Evolutionary conservation across 2,113 vertebrate genomes (phyloP).

Genomic region (Indri indri): DNA sequence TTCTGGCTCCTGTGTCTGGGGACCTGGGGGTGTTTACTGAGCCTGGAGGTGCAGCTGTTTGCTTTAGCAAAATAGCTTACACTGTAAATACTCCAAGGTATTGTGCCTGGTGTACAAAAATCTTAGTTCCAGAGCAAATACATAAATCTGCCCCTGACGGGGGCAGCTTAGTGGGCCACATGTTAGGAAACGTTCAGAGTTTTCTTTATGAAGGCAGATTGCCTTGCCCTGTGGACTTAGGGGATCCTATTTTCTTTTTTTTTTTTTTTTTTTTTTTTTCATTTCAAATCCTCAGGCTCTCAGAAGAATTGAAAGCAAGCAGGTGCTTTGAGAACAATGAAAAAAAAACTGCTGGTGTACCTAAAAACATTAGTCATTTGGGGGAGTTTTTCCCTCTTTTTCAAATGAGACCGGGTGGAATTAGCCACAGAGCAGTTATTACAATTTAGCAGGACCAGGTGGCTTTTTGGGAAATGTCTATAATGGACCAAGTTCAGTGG

Average conservation of each 20-base stretch:
- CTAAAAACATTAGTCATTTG: slow-evolving; percentile 56
- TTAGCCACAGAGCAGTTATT: slow-evolving; percentile 4
- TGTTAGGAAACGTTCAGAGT: slow-evolving; percentile 17
- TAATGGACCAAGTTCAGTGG: background rate
- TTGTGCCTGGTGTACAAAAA: slow-evolving; percentile 60
- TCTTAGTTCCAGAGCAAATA: slow-evolving; percentile 66
- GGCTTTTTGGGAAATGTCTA: background rate
- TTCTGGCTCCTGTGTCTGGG: background rate
- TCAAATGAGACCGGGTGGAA: slow-evolving; percentile 18
- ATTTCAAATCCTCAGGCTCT: slow-evolving; percentile 60
- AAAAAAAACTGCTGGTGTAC: background rate
- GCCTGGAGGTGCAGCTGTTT: slow-evolving; percentile 60
- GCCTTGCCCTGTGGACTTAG: background rate
- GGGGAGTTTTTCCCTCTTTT: slow-evolving; percentile 44
- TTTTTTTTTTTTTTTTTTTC: slow-evolving; percentile 36
- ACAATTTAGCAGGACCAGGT: background rate
- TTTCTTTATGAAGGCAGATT: slow-evolving; percentile 53
- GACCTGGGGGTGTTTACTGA: background rate
- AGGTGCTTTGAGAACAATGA: slow-evolving; percentile 60
- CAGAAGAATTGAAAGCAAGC: slow-evolving; percentile 67
- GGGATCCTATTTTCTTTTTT: slow-evolving; percentile 54
- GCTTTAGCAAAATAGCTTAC: slow-evolving; percentile 57
- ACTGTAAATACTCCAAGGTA: slow-evolving; percentile 56
- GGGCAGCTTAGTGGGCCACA: background rate
- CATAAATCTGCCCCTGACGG: slow-evolving; percentile 48